phyloP scores from a whole-genome alignment of 2,113 vertebrate genomes.

The Percina caprodes region DNA sequence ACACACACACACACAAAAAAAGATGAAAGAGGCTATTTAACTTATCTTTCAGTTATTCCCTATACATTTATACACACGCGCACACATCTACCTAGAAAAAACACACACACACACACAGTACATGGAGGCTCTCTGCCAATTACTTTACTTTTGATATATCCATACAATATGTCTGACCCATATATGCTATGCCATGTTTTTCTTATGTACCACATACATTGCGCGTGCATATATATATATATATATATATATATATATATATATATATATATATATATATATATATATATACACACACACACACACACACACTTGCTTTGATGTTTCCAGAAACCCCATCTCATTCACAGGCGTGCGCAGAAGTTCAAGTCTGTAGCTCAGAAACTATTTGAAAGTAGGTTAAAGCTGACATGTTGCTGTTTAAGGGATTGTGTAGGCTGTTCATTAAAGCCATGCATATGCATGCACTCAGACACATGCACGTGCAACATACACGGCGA shows the following conservation, averaged over 20 bases:
- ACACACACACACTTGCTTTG: constrained; percentile 49
- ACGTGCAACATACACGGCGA: background rate
- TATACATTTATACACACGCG: constrained; percentile 30
- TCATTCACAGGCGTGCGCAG: constrained; percentile 44
- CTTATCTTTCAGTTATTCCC: constrained; percentile 39
- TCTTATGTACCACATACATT: constrained; percentile 21
- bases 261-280: too few relatives aligned
- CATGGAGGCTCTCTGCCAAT: constrained; percentile 57
- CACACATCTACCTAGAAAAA: background rate
- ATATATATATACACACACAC: too few relatives aligned
- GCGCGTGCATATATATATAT: background rate
- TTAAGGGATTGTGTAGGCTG: constrained; percentile 66
- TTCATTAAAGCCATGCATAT: constrained; percentile 55
- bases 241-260: too few relatives aligned
- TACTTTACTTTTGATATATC: constrained; percentile 71
- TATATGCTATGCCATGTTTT: constrained; percentile 55
- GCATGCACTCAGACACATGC: background rate
- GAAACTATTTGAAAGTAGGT: constrained; percentile 75
- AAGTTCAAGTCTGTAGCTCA: constrained; percentile 64
- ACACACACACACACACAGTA: constrained; percentile 11
- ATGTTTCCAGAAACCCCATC: constrained; percentile 50
- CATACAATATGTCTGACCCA: constrained; percentile 71
- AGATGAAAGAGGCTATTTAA: constrained; percentile 52
- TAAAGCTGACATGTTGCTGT: constrained; percentile 72
- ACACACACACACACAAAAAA: constrained; percentile 16